Base-by-base conservation (phyloP, 2,797 vertebrate genomes). In the Macropodus opercularis region DNA sequence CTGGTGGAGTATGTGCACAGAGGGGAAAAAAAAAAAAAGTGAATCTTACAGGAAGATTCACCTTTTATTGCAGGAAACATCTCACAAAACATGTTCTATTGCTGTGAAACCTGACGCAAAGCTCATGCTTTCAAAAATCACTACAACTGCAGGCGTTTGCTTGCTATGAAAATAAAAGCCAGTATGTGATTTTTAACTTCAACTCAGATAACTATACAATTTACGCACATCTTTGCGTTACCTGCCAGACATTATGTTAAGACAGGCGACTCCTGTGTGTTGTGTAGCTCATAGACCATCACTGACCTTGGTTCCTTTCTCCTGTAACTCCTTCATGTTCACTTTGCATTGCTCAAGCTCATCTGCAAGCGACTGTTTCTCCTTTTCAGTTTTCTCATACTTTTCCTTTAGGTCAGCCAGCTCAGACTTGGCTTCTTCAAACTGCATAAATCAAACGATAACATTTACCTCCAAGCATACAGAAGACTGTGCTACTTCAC, bases 291-390 rank as follows among this genome's bases (percentile, higher is more conserved):
- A 35, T 4, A 13, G 32, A 35, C 8, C 5, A 26, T 24, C 9
- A 68, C 95, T 95, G 90, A 98, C 96, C 83, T 94, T 95, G 79
- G 92, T 93, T 87, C 93, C 94, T 87, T 96, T 98, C 63, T 96
- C 96, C 90, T 94, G 91, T 32, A 97, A 89, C 63, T 94, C 91
- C 89, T 94, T 96, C 92, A 99, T 87, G 86, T 89, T 94, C 63
- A 92, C 93, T 93, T 96, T 96, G 92, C 93, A 96, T 53, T 94
- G 93, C 86, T 95, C 93, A 39, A 99, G 93, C 77, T 98, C 94
- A 67, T 95, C 94, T 14, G 85, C 46, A 21, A 96, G 90, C 19
- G 88, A 88, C 43, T 94, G 91, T 58, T 97, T 98, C 85, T 98
- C 95, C 81, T 95, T 93, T 81, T 95, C 95, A 49, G 90, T 86